These are phyloP conservation scores for Eurosta solidaginis DNA, from an alignment of 1,140 invertebrate genomes.

Conservation along the genomic window DNA sequence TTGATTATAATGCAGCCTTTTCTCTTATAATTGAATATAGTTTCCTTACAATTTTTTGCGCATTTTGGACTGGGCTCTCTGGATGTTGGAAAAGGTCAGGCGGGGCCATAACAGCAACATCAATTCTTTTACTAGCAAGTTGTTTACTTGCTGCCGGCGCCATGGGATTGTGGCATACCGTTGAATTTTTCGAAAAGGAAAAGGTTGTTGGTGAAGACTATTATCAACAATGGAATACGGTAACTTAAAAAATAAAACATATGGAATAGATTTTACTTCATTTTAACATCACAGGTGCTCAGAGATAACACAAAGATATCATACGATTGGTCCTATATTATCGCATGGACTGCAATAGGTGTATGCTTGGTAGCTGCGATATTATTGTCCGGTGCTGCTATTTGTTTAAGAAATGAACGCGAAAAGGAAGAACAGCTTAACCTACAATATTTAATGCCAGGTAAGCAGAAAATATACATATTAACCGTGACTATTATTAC, in stretches of 20 bases:
- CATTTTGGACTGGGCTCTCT: conserved; percentile 88
- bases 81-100: conserved; percentile 90
- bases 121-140: conserved; percentile 85
- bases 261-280: background rate
- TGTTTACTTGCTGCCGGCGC: conserved; percentile 86
- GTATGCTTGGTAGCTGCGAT: conserved; percentile 86
- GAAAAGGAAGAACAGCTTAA: conserved; percentile 93
- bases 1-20: background rate
- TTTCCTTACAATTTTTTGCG: conserved; percentile 87
- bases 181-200: conserved; percentile 94
- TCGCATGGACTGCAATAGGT: conserved; percentile 92
- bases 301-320: conserved; percentile 82
- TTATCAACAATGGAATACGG: conserved; percentile 89
- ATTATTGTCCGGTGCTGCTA: conserved; percentile 88
- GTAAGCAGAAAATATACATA: conserved; percentile 66
- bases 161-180: conserved; percentile 94
- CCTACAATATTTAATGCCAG: conserved; percentile 97
- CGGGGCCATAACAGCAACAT: conserved; percentile 90
- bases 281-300: conserved; percentile 69
- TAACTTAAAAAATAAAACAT: conserved; percentile 62
- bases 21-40: conserved; percentile 46
- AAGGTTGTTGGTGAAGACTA: conserved; percentile 88
- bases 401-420: conserved; percentile 88
- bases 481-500: conserved; percentile 25
- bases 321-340: conserved; percentile 95